A percentile compares a stretch with the other conserved stretches of the same genome.
phyloP scores from a whole-genome alignment of 2,113 vertebrate species.

The Xiphophorus maculatus region DNA sequence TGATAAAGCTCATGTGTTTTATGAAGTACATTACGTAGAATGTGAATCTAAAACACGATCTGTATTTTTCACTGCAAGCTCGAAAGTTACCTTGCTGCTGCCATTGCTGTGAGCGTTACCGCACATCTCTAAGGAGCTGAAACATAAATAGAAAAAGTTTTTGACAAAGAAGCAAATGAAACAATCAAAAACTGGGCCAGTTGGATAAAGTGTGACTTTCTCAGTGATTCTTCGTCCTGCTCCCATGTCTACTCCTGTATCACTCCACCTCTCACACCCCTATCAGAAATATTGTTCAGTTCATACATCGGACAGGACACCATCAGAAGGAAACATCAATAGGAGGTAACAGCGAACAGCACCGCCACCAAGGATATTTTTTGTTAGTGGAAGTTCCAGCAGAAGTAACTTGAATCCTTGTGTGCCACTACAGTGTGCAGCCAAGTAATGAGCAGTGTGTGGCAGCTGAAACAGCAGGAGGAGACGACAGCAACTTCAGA shows the following conservation, averaged over 20 bases:
- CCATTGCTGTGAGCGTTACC: slow-evolving; percentile 36
- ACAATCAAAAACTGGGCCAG: background rate
- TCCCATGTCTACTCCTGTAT: slow-evolving; percentile 18
- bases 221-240: slow-evolving; percentile 12
- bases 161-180: background rate
- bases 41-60: background rate
- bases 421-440: slow-evolving; percentile 19
- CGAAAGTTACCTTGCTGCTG: slow-evolving; percentile 43
- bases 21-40: background rate
- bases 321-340: slow-evolving; percentile 44
- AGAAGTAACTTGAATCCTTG: slow-evolving; percentile 24
- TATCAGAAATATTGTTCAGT: slow-evolving; percentile 4
- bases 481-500: slow-evolving; percentile 51
- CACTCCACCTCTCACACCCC: slow-evolving; percentile 17
- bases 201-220: background rate
- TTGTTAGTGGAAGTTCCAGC: slow-evolving; percentile 11
- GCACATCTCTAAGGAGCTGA: slow-evolving; percentile 75
- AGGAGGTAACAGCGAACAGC: slow-evolving; percentile 16
- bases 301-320: background rate
- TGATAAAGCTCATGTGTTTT: background rate
- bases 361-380: slow-evolving; percentile 2
- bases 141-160: slow-evolving; percentile 53
- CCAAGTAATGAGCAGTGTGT: slow-evolving; percentile 39
- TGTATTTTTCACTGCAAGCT: background rate
- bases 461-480: slow-evolving; percentile 41